Evolutionary conservation across 2,888 invertebrate species (phyloP), one percentile per base, ranked within the genome.

Genomic region (Drosophila flavopinicola): DNA sequence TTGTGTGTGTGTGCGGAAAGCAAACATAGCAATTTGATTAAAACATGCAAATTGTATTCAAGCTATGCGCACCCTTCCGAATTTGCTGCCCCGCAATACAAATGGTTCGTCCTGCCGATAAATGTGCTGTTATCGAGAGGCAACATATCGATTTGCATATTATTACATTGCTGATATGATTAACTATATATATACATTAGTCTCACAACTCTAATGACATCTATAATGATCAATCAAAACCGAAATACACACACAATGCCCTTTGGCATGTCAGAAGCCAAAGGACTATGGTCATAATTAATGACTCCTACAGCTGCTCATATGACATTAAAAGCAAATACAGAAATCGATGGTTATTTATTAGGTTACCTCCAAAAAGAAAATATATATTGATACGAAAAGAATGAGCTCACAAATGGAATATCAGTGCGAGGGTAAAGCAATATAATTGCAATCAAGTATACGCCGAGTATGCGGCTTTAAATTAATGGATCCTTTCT

Each of bases 1-100:
- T n/a, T 6, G 44, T 7, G 41, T 15, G 33, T 37, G 45, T 67
- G 52, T 56, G 27, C 33, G 48, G 23, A 64, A 52, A 44, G 57
- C 49, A 57, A 63, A 71, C 53, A 63, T 51, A 30, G 35, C 56
- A 75, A 65, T 65, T 78, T 71, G 79, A 85, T 78, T 85, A 85
- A 82, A 82, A 48, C 61, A 85, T 82, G 79, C 79, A 82, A 78
- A 82, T 82, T 60, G 29, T 35, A 56, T 60, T 60, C 54, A 42
- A 15, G 48, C 32, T 11, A 29, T 20, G 45, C 11, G 30, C 11
- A 29, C 2, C 10, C n/a, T 13, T 27, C 11, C 11, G 7, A 6
- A 20, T 37, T 25, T 6, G n/a, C n/a, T 24, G 24, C 0, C 72
- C 35, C 27, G 47, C 54, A 17, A 44, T 10, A 17, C 17, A n/a